Conservation (phyloP, 2,797 vertebrate species). For the Aratinga solstitialis region DNA sequence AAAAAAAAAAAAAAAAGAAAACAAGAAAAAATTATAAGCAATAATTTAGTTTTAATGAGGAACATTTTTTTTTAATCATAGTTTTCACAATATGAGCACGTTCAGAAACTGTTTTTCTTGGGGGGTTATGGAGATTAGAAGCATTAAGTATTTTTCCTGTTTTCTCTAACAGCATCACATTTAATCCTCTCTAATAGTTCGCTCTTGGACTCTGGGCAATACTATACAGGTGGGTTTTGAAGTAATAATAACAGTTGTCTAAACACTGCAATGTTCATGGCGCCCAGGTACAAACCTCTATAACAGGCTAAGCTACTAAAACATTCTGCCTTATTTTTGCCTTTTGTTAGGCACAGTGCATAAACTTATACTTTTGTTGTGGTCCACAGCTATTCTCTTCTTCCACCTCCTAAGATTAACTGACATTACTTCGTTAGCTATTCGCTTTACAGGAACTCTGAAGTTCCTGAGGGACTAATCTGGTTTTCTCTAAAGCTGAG, state of each 20-base stretch:
- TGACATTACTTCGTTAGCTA: background rate
- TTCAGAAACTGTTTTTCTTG: background rate
- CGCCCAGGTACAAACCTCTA: background rate
- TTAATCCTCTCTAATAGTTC: background rate
- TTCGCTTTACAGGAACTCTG: background rate
- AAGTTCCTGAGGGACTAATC: background rate
- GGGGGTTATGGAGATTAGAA: rapidly evolving
- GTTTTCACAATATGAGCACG: background rate
- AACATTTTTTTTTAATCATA: background rate
- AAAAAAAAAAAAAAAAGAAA: too few species aligned
- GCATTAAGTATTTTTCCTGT: background rate
- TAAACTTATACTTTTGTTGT: background rate
- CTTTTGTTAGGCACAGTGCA: background rate
- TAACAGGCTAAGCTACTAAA: background rate
- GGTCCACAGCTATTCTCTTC: background rate
- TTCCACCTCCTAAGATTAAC: background rate
- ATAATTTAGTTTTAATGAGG: background rate
- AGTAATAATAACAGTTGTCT: background rate
- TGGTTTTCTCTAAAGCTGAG: background rate
- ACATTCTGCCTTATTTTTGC: background rate
- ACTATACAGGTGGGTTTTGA: background rate
- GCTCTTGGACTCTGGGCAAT: background rate
- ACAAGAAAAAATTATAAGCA: background rate
- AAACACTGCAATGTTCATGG: background rate
- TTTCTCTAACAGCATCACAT: background rate